Evolutionary conservation across 1,140 invertebrate species (phyloP), one percentile per base, ranked within the genome.

Genomic region (Drosophila pectinifera): DNA sequence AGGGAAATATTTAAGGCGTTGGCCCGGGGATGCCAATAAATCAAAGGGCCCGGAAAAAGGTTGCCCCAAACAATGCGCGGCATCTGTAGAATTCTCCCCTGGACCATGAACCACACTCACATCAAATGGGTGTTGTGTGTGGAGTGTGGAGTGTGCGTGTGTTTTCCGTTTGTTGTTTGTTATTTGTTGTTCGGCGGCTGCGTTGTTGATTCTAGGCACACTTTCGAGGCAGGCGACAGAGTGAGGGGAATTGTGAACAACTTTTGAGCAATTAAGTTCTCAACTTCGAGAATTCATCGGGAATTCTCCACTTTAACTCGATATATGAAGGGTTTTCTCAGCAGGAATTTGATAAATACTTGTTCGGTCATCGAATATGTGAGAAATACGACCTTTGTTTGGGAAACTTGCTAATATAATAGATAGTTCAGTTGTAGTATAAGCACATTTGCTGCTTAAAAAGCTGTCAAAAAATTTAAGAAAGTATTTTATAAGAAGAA

Each of bases 11-110:
- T 89, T 89, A 89, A 89, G 84, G 80, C 84, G 84, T 80, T 84
- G 84, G 77, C 73, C 84, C 69, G 79, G 88, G 84, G 77, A 89
- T 89, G 84, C 84, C 85, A 89, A 89, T 89, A 89, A 89, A 89
- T 89, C 84, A 89, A 89, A 89, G 80, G 70, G 80, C 64, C 64
- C 42, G 55, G 70, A 89, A 85, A 89, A 89, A 84, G 84, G 80
- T 80, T 84, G 64, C 68, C 64, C 64, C 79, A 53, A 84, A 88
- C 79, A 88, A 89, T 89, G 80, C 82, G 64, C 73, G 84, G 80
- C 77, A 89, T 84, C 85, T 90, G 84, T 78, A 84, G 84, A 89
- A 89, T 82, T 88, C 80, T 74, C 58, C 53, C 59, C 42, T 22
- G 24, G 48, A 68, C 51, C 31, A 62, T 45, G 28, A 39, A 67